These are phyloP conservation scores for Linurgus olivaceus DNA, from an alignment of 2,797 vertebrate species.

Conservation along the genomic window DNA sequence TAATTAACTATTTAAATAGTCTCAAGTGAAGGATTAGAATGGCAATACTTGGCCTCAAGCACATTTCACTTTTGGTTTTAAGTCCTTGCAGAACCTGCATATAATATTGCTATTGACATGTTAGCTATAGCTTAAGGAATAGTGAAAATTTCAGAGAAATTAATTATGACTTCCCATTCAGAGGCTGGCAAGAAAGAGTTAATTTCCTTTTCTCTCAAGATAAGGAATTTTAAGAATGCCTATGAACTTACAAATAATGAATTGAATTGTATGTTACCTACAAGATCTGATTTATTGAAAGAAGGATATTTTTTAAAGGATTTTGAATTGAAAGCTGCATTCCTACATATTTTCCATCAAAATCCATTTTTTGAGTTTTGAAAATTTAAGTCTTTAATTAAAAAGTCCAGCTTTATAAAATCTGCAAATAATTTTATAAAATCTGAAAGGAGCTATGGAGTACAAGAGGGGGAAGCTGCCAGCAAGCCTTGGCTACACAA, in stretches of 20 bases:
- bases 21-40: neutral
- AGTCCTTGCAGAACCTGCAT: neutral
- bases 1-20: neutral
- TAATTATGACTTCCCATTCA: neutral
- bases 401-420: neutral
- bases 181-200: neutral
- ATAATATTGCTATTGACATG: neutral
- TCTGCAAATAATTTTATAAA: neutral
- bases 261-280: neutral
- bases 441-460: neutral
- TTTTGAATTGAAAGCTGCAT: neutral
- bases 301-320: neutral
- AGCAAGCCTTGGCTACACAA: neutral
- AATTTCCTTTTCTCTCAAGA: neutral
- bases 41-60: neutral
- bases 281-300: neutral
- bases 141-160: neutral
- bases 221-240: neutral
- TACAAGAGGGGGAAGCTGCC: neutral
- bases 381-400: neutral
- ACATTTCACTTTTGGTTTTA: neutral
- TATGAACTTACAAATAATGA: neutral
- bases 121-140: neutral
- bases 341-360: neutral
- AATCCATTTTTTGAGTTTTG: neutral